Evolutionary conservation across 2,888 invertebrate genomes (phyloP), one percentile per base, ranked within the genome.

Genomic region (Alsophila aescularia): DNA sequence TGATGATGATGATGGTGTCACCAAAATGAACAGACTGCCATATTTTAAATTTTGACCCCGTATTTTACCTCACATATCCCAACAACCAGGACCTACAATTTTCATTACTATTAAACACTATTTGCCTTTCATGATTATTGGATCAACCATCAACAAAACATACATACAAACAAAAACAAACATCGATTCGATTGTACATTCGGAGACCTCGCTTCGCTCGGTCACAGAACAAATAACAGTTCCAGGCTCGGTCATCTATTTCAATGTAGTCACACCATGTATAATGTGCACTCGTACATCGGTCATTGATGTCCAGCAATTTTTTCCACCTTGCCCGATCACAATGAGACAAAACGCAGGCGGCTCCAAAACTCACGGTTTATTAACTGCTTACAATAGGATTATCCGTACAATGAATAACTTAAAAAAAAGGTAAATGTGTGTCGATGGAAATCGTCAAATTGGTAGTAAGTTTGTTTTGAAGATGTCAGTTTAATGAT

Each of bases 281-380:
- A 76, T 32, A 29, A 3, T 8, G 29, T 8, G 2, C 29, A 3
- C 37, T 12, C 13, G 13, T 40, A 61, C 62, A 78, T 75, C 75
- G 85, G 86, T 85, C 87, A 87, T 86, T 87, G 80, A 81, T 77
- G 81, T 79, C 76, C 78, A 66, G 69, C 70, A 58, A 71, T 79
- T 83, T 85, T 87, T 87, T 84, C 79, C 82, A 81, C 75, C 83
- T 81, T 83, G 78, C 77, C 73, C 75, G 58, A 58, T 24, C 36
- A 70, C 75, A 72, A 70, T 67, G 60, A 53, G 35, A 43, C 68
- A 68, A 70, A 76, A 72, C 65, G 77, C 76, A 77, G 73, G 62
- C 81, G 77, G 77, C 76, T 75, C 73, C 66, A 70, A 70, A 72
- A 69, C 67, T 60, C 71, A 79, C 72, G 75, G 72, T 72, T 73